These are phyloP conservation scores for Cephalotes varians DNA, from an alignment of 2,888 invertebrate genomes.

Conservation along the genomic window DNA sequence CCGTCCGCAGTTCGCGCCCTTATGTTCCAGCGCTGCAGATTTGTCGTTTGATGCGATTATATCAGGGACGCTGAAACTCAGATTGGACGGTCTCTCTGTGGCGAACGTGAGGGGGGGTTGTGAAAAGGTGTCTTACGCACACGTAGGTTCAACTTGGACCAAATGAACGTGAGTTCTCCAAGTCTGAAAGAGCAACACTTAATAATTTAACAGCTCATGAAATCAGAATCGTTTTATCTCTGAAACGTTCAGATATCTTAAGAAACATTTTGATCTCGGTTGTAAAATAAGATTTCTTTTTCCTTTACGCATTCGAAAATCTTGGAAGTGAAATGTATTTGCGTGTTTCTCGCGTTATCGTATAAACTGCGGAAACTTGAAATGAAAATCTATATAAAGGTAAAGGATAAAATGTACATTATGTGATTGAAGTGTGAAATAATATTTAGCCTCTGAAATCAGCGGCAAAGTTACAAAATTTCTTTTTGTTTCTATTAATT, in stretches of 20 bases:
- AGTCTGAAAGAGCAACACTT: not conserved
- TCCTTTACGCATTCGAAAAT: not conserved
- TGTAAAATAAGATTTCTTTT: too few relatives aligned
- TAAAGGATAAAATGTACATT: not conserved
- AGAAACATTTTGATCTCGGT: not conserved
- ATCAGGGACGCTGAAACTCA: not conserved
- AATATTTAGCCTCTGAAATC: not conserved
- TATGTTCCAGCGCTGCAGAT: slow-evolving; percentile 67
- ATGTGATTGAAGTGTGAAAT: not conserved
- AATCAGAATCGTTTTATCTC: not conserved
- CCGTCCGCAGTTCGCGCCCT: slow-evolving; percentile 47
- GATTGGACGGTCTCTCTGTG: slow-evolving; percentile 17
- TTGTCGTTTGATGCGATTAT: slow-evolving; percentile 79
- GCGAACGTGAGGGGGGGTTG: slow-evolving; percentile 1
- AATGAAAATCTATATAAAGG: not conserved
- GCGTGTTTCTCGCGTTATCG: not conserved
- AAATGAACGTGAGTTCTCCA: not conserved
- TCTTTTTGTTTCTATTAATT: not conserved
- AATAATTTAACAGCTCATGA: not conserved
- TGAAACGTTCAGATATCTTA: too few relatives aligned
- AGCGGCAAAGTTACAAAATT: not conserved
- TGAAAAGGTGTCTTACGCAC: slow-evolving; percentile 12
- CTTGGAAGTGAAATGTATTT: not conserved
- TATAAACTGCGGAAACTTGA: not conserved
- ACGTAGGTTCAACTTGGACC: not conserved